Conservation (phyloP, 2,113 vertebrate genomes). For the Puntigrus tetrazona region DNA sequence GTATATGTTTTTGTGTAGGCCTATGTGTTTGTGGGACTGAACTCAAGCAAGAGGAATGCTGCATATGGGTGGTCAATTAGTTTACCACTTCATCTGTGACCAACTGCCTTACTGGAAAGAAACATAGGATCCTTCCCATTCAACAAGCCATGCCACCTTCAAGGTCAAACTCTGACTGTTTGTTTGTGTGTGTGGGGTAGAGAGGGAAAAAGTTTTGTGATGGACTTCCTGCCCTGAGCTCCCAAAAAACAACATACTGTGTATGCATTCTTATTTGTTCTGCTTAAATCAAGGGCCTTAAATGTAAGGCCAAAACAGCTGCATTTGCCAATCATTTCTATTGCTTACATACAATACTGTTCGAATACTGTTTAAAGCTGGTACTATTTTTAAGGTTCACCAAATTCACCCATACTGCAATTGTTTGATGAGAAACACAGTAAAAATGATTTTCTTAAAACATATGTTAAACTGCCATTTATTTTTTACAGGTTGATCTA, state of each 20-base stretch:
- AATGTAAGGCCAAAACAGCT: conserved; percentile 30
- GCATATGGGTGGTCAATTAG: conserved; percentile 61
- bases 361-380: background rate
- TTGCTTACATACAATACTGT: background rate
- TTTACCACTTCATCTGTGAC: conserved; percentile 57
- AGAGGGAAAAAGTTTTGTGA: conserved; percentile 20
- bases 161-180: conserved; percentile 26
- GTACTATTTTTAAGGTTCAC: background rate
- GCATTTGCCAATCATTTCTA: conserved; percentile 32
- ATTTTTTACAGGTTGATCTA: background rate
- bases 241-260: conserved; percentile 26
- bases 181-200: conserved; percentile 33
- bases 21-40: conserved; percentile 24
- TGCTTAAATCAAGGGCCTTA: conserved; percentile 43
- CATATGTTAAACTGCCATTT: background rate
- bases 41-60: conserved; percentile 41
- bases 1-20: background rate
- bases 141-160: conserved; percentile 45
- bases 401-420: background rate
- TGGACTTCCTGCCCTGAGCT: conserved; percentile 25
- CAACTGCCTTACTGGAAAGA: conserved; percentile 48
- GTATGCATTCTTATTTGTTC: conserved; percentile 18
- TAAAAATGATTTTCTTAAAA: background rate
- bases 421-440: background rate
- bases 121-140: conserved; percentile 43